These are phyloP conservation scores for Chrysopilus asiliformis DNA, from an alignment of 2,888 invertebrate genomes.

Conservation along the genomic window DNA sequence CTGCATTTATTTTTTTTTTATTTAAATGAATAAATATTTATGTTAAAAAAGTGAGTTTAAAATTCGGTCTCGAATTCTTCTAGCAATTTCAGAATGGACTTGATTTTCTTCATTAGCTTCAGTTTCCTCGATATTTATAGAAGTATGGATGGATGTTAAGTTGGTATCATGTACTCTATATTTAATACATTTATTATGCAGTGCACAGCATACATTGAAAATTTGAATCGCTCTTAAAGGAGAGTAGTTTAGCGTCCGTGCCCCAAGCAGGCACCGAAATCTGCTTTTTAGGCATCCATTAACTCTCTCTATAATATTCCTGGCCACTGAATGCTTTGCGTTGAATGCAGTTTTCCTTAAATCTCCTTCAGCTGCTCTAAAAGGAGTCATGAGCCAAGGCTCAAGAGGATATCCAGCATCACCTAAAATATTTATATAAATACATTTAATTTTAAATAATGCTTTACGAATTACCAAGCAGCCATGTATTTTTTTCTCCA, in stretches of 20 bases:
- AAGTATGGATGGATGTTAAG: too few species aligned
- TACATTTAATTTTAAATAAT: constrained; percentile 1
- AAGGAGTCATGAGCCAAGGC: constrained; percentile 10
- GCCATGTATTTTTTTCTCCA: constrained; percentile 3
- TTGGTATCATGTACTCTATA: too few species aligned
- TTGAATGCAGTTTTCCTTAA: constrained; percentile 6
- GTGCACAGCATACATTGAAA: constrained; percentile 7
- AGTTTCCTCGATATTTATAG: too few species aligned
- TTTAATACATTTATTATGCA: constrained; percentile 10
- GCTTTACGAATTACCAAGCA: constrained; percentile 1
- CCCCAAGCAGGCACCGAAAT: constrained; percentile 7
- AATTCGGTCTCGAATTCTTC: too few species aligned
- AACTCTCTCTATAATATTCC: too few species aligned
- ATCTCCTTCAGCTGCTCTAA: background rate
- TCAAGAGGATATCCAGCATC: constrained; percentile 11
- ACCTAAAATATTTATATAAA: constrained; percentile 3
- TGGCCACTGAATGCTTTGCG: constrained; percentile 2
- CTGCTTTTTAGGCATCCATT: constrained; percentile 8
- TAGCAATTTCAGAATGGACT: too few species aligned
- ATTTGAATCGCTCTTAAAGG: constrained; percentile 7
- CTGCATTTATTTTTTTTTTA: too few species aligned
- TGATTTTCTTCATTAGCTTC: too few species aligned
- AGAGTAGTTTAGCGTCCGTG: constrained; percentile 5
- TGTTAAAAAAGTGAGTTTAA: too few species aligned
- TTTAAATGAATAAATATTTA: too few species aligned